Conservation (phyloP, 2,113 vertebrate species). For the Acrocephalus kingi region DNA sequence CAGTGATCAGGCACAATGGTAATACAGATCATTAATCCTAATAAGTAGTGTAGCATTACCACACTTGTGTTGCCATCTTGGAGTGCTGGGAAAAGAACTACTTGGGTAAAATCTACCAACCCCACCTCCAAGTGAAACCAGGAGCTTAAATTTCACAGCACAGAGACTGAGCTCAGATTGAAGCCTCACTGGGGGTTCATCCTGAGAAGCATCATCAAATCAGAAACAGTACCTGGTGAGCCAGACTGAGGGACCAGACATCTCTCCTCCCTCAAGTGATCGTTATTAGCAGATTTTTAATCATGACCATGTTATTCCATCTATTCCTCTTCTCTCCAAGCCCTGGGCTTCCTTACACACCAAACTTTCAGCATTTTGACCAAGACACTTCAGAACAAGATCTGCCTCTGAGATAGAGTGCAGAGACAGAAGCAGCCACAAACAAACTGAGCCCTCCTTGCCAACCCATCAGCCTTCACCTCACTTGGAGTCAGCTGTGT, state of each 20-base stretch:
- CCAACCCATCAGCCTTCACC: not conserved
- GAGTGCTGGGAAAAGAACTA: not conserved
- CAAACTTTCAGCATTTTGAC: not conserved
- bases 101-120: not conserved
- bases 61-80: not conserved
- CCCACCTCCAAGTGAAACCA: fast-evolving
- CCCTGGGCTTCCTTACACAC: not conserved
- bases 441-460: not conserved
- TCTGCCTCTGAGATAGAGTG: not conserved
- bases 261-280: not conserved
- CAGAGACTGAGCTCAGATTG: not conserved
- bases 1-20: not conserved
- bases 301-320: fast-evolving
- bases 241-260: not conserved
- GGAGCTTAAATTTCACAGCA: not conserved
- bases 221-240: not conserved
- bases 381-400: not conserved
- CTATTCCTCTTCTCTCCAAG: not conserved
- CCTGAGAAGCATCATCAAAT: not conserved
- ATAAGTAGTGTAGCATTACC: not conserved
- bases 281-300: not conserved
- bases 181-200: not conserved
- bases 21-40: not conserved
- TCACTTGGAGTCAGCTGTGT: not conserved
- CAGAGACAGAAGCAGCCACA: not conserved